A percentile compares a stretch with the other conserved stretches of the same genome.
Evolutionary conservation across 2,113 vertebrate species (phyloP).

Genomic region (Atlantisia rogersi): DNA sequence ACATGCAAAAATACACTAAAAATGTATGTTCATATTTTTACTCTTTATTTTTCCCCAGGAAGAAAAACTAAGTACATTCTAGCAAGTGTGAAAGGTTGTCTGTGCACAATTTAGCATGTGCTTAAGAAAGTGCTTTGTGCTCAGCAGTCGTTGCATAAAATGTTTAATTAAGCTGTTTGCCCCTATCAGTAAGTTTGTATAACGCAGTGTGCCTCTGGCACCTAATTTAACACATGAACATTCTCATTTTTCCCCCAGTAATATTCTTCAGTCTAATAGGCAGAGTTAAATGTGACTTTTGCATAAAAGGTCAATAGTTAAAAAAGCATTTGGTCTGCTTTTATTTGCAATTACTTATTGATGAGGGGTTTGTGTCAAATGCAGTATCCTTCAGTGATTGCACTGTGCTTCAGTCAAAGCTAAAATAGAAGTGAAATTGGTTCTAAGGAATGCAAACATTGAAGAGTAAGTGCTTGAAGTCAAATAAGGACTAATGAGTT

Average conservation of each 20-base stretch:
- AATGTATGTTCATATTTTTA: background rate
- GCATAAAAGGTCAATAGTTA: background rate
- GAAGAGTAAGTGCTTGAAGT: background rate
- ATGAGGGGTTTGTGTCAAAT: background rate
- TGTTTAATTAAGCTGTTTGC: background rate
- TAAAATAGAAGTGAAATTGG: background rate
- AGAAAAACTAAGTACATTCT: background rate
- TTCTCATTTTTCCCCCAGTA: background rate
- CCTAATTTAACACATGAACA: background rate
- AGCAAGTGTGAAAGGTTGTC: background rate
- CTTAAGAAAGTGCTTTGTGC: background rate
- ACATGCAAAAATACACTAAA: background rate
- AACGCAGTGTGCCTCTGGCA: background rate
- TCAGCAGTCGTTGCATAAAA: background rate
- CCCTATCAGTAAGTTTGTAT: background rate
- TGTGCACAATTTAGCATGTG: background rate
- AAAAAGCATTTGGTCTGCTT: background rate
- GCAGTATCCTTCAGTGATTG: background rate
- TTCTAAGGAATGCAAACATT: background rate
- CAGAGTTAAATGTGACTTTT: background rate
- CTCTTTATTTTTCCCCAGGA: background rate
- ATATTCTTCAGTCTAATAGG: background rate
- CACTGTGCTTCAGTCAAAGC: background rate
- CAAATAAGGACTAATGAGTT: background rate
- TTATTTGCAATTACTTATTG: background rate